Evolutionary conservation across 2,797 vertebrate species (phyloP), one percentile per base, ranked within the genome.

Genomic region (Sebastes cheni): DNA sequence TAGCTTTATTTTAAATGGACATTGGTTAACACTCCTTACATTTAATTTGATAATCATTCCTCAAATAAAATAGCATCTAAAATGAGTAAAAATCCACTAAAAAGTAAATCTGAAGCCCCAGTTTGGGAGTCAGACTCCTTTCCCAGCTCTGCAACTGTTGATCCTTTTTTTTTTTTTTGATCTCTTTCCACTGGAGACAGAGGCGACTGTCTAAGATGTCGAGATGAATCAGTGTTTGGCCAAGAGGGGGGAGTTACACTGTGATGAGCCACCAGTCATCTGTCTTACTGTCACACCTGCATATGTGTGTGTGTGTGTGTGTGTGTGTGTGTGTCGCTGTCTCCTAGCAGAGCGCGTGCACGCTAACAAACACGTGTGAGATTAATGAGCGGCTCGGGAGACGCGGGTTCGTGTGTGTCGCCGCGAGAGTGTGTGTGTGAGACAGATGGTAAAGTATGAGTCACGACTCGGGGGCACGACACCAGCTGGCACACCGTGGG

Each of bases 361-460:
- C 22, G 23, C 14, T 1, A 34, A 77, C 70, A 81, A 34, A 85
- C 85, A 86, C 75, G 55, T 4, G 20, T 46, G 81, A 77, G 79
- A 80, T 79, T 66, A 81, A 82, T 60, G 62, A 72, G 59, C 3
- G 46, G 81, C 82, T 72, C 68, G 12, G 61, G 82, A 88, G 79
- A 82, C 55, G 54, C 62, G 50, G 71, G 58, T 56, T 27, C 55
- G 64, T 66, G 64, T 64, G 54, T 64, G 62, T 39, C 59, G 11
- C 59, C 1, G 18, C 16, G 39, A 20, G 82, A 79, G 82, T 83
- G 67, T 59, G 67, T 32, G 30, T 32, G 36, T 12, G 72, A 90
- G 89, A 95, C 94, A 95, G 95, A 96, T 93, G 95, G 95, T 87
- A 89, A 91, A 91, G 93, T 90, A 92, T 93, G 95, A 95, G 88